Base-by-base conservation (phyloP, 2,113 vertebrate species). In the Pitta sordida region DNA sequence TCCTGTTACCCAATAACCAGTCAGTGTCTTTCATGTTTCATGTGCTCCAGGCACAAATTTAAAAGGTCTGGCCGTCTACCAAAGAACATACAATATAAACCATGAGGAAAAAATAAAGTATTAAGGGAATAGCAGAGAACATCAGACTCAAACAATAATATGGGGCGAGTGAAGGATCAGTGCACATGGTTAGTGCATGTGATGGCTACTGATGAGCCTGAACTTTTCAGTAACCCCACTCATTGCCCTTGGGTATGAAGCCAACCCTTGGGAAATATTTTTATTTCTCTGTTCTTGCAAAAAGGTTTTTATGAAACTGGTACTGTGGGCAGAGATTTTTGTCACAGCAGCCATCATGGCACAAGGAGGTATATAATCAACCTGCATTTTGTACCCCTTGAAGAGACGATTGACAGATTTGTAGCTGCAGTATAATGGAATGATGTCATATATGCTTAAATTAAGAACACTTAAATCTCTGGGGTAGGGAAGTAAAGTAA, bases 301-400 rank as follows among this genome's bases (percentile, higher is more conserved):
- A 51, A 69, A 36, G 6, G 9, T 64, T 79, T 59, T 87, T 65
- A 39, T 62, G 85, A 84, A 93, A 84, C 12, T 55, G 81, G 30
- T 34, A 19, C 56, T 2, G 24, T 84, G 51, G 78, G 82, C 36
- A 78, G 73, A 24, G 78, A 84, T 48, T 77, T 94, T 81, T 74
- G 37, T 60, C 14, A 70, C 60, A 41, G 22, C 36, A 37, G n/a
- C 30, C 24, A 7, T 43, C 43, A 20, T 16, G 48, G 70, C 37
- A 63, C n/a, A 76, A 67, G 20, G 49, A 86, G 30, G 17, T 68
- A 10, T 67, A n/a, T 90, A 75, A 85, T 88, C 85, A 88, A 65
- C 41, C 24, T 3, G 1, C 2, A 7, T 43, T 89, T 84, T 44
- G 11, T n/a, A 34, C 43, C 41, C 41, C 27, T 65, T 74, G 51